Percentiles rank a stretch among this genome's conserved stretches.
phyloP scores from a whole-genome alignment of 2,888 invertebrate species.

The Ennomos erosarius region DNA sequence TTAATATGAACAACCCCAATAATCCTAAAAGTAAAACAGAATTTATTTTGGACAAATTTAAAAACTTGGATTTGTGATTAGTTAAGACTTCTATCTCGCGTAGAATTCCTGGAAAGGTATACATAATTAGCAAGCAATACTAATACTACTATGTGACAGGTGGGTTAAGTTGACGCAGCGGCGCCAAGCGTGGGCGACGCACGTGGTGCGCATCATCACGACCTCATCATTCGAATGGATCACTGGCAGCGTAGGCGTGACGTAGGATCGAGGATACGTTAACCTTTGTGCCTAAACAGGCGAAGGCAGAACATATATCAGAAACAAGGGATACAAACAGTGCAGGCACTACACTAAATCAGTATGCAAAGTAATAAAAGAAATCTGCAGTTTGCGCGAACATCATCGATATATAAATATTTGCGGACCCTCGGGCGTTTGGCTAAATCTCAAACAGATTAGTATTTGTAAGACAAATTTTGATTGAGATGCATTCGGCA shows the following conservation, averaged over 20 bases:
- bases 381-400: too few species aligned
- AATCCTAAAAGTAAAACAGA: too few species aligned
- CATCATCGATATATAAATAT: too few species aligned
- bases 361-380: too few species aligned
- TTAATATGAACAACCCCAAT: too few species aligned
- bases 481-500: neutral
- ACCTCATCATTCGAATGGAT: constrained; percentile 56
- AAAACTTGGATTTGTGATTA: constrained; percentile 3
- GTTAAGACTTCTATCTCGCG: neutral
- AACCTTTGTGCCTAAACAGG: constrained; percentile 52
- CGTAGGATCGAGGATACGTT: constrained; percentile 61
- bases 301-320: constrained; percentile 46
- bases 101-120: neutral
- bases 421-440: too few species aligned
- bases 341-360: neutral
- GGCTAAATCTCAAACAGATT: too few species aligned
- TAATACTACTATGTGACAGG: constrained; percentile 18
- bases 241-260: constrained; percentile 65
- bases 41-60: too few species aligned
- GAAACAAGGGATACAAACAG: constrained; percentile 8
- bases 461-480: too few species aligned
- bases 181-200: constrained; percentile 59
- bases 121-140: constrained; percentile 13
- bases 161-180: constrained; percentile 37
- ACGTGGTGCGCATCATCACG: constrained; percentile 67